These are phyloP conservation scores for Quadroppia sp. DNA, from an alignment of 2,888 invertebrate genomes.

Conservation along the genomic window DNA sequence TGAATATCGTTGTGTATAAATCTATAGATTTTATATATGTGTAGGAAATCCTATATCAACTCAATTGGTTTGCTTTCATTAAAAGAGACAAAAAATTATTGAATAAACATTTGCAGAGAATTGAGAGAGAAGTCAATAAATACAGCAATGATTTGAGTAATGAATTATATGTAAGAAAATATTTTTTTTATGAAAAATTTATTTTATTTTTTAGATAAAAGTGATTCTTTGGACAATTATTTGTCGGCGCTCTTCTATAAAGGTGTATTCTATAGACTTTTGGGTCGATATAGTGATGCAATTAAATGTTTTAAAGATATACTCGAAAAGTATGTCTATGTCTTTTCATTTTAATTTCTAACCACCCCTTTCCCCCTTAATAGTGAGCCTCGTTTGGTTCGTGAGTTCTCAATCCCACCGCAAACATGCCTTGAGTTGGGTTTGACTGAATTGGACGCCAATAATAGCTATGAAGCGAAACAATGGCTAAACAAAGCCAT, in stretches of 20 bases:
- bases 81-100: background rate
- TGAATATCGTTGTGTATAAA: background rate
- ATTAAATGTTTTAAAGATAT: background rate
- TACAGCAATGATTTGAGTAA: too few relatives aligned
- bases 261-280: background rate
- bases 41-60: constrained; percentile 1
- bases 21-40: background rate
- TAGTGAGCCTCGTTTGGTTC: constrained; percentile 28
- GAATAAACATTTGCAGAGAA: background rate
- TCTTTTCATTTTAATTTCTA: background rate
- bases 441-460: constrained; percentile 32
- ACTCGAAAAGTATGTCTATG: background rate
- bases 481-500: constrained; percentile 39
- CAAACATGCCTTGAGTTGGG: constrained; percentile 42
- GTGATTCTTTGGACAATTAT: constrained; percentile 22
- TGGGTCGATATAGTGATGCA: background rate
- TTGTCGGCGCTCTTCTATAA: background rate
- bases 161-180: background rate
- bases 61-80: background rate
- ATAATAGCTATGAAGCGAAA: constrained; percentile 19
- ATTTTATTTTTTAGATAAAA: background rate
- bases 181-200: background rate
- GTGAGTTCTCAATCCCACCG: constrained; percentile 39
- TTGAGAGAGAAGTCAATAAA: background rate
- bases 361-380: background rate